These are phyloP conservation scores for Oryctolagus cuniculus DNA, from an alignment of 2,113 vertebrate genomes.

Conservation along the genomic window DNA sequence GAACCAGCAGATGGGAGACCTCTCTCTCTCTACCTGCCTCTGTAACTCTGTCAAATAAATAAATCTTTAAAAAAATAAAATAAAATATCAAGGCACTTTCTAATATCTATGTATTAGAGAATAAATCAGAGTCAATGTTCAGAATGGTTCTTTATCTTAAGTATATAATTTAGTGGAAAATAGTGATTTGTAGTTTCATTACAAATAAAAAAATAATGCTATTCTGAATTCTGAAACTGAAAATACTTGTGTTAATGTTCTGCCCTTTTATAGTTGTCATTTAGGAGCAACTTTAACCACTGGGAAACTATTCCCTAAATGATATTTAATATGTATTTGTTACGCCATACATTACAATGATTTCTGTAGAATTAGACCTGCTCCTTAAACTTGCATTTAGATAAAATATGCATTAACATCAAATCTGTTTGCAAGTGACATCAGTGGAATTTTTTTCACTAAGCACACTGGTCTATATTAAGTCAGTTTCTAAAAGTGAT, in stretches of 20 bases:
- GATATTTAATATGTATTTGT: neutral
- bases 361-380: conserved; percentile 41
- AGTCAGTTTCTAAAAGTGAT: neutral
- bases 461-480: neutral
- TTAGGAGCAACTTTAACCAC: neutral
- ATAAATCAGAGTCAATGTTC: neutral
- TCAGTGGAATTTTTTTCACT: conserved; percentile 6
- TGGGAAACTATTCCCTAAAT: neutral
- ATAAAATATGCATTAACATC: neutral
- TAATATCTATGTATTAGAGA: neutral
- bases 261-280: neutral
- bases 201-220: neutral
- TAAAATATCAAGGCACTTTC: neutral
- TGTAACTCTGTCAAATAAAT: too few species aligned
- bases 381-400: conserved; percentile 2
- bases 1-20: too few species aligned
- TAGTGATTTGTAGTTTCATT: neutral
- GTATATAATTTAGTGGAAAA: conserved; percentile 13
- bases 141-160: conserved; percentile 1
- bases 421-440: neutral
- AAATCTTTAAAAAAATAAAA: too few species aligned
- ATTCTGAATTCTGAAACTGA: neutral
- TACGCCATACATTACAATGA: neutral
- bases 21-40: too few species aligned
- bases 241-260: neutral